Base-by-base conservation (phyloP, 2,797 vertebrate species). In the Sebastolobus alascanus region DNA sequence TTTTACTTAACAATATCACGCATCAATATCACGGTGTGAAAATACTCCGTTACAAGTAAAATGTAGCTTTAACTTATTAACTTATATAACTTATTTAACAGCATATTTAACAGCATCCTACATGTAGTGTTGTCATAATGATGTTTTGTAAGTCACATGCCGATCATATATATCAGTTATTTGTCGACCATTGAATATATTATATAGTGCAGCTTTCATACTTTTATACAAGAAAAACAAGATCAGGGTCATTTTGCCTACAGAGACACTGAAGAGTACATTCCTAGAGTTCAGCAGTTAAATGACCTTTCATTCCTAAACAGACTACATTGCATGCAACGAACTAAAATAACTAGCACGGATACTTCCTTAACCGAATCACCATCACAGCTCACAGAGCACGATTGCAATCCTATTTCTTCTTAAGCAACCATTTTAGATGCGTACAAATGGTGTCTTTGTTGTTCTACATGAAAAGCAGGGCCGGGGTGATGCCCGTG, bases 391-490 rank as follows among this genome's bases (percentile, higher is more conserved):
- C 79, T 87, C 73, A 64, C 74, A 67, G 79, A 58, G 65, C 82
- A 63, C 11, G 12, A 59, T 87, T 88, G 73, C 79, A 75, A 70
- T 80, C 81, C 84, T 20, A 69, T 89, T 91, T 84, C 79, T 89
- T 80, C 80, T 69, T 72, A 82, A 90, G 90, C 83, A 83, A 86
- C 90, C 84, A 77, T 91, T 90, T 88, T 82, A 83, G 79, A 87
- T 86, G 87, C 38, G 82, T 77, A 91, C 90, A 92, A 92, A 91
- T 82, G 84, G 87, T 61, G 80, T 75, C 90, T 92, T 91, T 93
- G 90, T 93, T 88, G 87, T 90, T 88, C 81, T 83, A 91, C 91
- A 90, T 90, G 87, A 85, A 89, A 83, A 90, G 88, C 88, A 77
- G 71, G 79, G 84, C 75, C 77, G 69, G 84, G 83, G 79, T 80